These are phyloP conservation scores for Zaprionus capensis DNA, from an alignment of 1,140 invertebrate genomes.

Conservation along the genomic window DNA sequence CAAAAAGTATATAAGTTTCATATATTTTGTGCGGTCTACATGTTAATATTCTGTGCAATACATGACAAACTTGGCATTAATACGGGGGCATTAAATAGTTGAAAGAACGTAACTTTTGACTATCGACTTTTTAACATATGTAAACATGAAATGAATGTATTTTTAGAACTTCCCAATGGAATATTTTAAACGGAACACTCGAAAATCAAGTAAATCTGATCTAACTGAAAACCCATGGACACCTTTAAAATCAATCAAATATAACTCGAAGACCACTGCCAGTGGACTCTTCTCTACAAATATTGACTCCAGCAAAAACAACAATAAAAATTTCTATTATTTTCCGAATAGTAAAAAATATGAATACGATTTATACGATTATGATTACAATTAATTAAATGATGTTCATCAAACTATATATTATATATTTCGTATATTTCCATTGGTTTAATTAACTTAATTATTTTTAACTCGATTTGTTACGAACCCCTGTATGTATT, in stretches of 20 bases:
- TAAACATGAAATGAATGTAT: background rate
- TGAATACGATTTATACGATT: constrained; percentile 26
- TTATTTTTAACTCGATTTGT: background rate
- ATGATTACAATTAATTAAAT: constrained; percentile 17
- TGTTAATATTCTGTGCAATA: too few relatives aligned
- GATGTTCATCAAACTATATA: background rate
- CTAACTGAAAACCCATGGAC: constrained; percentile 12
- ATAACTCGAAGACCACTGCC: constrained; percentile 1
- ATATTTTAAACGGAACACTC: constrained; percentile 47
- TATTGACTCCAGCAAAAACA: background rate
- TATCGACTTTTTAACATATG: too few relatives aligned
- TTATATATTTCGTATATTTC: background rate
- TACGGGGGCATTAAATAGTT: too few relatives aligned
- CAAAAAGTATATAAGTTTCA: too few relatives aligned
- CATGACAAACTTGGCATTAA: too few relatives aligned
- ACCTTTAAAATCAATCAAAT: constrained; percentile 6
- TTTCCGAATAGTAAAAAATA: constrained; percentile 20
- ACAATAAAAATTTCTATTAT: background rate
- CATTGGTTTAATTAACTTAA: background rate
- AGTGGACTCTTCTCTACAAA: constrained; percentile 6
- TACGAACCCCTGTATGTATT: background rate
- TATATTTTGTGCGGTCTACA: too few relatives aligned
- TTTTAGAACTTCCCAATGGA: constrained; percentile 47
- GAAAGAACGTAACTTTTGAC: too few relatives aligned
- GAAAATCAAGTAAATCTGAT: constrained; percentile 20